phyloP scores from a whole-genome alignment of 2,888 invertebrate genomes.

The Epirrhoe tristata region DNA sequence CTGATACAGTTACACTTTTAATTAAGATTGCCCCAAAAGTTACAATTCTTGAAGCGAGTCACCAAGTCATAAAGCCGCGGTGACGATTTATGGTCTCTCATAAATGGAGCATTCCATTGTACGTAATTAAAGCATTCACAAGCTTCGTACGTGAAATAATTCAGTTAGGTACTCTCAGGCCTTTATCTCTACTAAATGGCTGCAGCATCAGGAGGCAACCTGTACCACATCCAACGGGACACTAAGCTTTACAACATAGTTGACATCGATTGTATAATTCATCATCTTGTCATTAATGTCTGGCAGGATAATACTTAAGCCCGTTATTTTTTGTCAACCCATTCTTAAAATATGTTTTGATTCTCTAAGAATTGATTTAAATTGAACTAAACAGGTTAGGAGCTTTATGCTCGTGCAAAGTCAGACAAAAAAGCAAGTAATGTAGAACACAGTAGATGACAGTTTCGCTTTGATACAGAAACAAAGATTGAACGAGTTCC shows the following conservation, averaged over 20 bases:
- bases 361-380: too few species aligned
- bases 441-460: not conserved
- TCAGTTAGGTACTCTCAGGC: not conserved
- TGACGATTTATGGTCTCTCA: slow-evolving; percentile 27
- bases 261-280: too few species aligned
- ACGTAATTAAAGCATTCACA: slow-evolving; percentile 34
- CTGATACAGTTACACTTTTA: slow-evolving; percentile 34
- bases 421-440: not conserved
- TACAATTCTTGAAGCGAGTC: slow-evolving; percentile 17
- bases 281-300: too few species aligned
- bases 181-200: not conserved
- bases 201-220: too few species aligned
- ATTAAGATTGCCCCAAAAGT: slow-evolving; percentile 26
- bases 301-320: too few species aligned
- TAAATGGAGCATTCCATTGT: slow-evolving; percentile 25
- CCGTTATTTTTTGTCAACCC: too few species aligned
- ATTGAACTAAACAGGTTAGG: too few species aligned
- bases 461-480: not conserved
- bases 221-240: too few species aligned
- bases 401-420: too few species aligned
- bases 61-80: slow-evolving; percentile 25
- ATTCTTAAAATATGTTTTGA: too few species aligned
- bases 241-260: too few species aligned
- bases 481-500: not conserved
- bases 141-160: not conserved